Evolutionary conservation across 2,113 vertebrate species (phyloP), one percentile per base, ranked within the genome.

Genomic region (Buteo buteo): DNA sequence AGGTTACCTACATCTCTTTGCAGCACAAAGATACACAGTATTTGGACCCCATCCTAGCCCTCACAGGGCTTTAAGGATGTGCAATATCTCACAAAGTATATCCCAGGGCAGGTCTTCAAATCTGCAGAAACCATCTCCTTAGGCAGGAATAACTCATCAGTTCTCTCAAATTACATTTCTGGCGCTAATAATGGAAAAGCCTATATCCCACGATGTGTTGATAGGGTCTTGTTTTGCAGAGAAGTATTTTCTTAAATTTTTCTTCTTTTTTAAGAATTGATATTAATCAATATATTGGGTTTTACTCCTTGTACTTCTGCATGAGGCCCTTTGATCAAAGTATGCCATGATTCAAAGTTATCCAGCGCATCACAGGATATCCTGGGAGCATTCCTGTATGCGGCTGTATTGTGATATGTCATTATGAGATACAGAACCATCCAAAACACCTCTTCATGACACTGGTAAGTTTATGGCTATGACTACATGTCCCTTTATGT

Each of bases 331-430:
- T 73, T 50, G 31, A 42, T 44, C 26, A 42, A 73, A 22, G 17
- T 29, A 36, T 44, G 40, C 25, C 6, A 1, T 36, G 26, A 54
- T 61, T 61, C n/a, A 78, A 59, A 73, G 25, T 21, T 79, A 16
- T 29, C 10, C 31, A 36, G 31, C 45, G 10, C 40, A 29, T 12
- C 66, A 16, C 8, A 59, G 44, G 25, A 10, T 40, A 62, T 29
- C 9, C 17, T 54, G 21, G 29, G 25, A 72, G 10, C 31, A 49
- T 59, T 61, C 21, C 21, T 67, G 9, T 55, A 34, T 44, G 17
- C 0, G 0, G 7, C 7, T 83, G 8, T n/a, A 19, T 28, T 62
- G 12, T 64, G 47, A 13, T 15, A 31, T 22, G 16, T 47, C 5
- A 2, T 57, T n/a, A 40, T 58, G 29, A 86, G 55, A 38, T 52